Evolutionary conservation across 1,140 invertebrate species (phyloP).

Genomic region (Potamilus streckersoni): DNA sequence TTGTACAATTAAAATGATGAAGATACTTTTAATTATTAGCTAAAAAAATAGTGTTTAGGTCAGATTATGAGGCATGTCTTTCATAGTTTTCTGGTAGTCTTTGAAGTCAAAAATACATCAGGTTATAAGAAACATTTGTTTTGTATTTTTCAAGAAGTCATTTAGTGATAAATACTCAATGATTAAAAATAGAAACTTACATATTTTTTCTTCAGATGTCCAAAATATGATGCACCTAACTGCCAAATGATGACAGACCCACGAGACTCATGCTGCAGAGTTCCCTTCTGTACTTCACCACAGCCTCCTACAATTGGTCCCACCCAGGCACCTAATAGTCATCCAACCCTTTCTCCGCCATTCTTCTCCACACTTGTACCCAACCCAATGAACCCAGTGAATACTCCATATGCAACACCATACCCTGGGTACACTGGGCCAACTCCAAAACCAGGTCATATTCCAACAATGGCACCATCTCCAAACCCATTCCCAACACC

Average conservation of each 20-base stretch:
- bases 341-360: conserved; percentile 38
- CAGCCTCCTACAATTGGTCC: conserved; percentile 20
- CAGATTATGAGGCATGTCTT: too few species aligned
- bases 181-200: not conserved
- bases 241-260: conserved; percentile 50
- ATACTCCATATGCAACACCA: conserved; percentile 33
- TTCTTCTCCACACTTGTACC: conserved; percentile 32
- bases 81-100: too few species aligned
- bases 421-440: conserved; percentile 32
- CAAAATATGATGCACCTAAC: conserved; percentile 45
- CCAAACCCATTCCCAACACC: conserved; percentile 33
- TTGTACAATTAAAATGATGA: too few species aligned
- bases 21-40: too few species aligned
- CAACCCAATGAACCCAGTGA: conserved; percentile 24
- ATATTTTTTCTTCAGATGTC: conserved; percentile 43
- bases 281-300: conserved; percentile 41
- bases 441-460: conserved; percentile 28
- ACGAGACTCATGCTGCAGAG: conserved; percentile 46
- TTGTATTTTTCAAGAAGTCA: too few species aligned
- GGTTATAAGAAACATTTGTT: too few species aligned
- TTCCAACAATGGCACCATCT: conserved; percentile 32
- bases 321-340: conserved; percentile 20
- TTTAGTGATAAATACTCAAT: too few species aligned
- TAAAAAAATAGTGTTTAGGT: too few species aligned
- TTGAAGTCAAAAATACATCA: too few species aligned